Base-by-base conservation (phyloP, 2,888 invertebrate genomes). In the Fragum fragum region DNA sequence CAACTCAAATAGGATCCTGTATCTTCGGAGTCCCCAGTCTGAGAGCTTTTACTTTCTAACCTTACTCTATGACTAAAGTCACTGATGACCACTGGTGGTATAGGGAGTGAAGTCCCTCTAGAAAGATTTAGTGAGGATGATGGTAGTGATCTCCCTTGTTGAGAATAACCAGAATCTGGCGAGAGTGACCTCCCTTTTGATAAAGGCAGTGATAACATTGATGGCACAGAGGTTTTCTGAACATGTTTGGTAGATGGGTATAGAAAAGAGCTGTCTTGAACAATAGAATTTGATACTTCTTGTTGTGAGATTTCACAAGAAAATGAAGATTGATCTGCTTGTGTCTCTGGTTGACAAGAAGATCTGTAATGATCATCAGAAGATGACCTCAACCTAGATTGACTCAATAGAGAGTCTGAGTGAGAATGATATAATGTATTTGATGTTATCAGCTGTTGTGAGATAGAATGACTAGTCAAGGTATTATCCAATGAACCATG, bases 71-170 rank as follows among this genome's bases (percentile, higher is more conserved):
- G 74, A 80, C 88, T 87, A 57, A 79, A 85, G 68, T 89, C 88
- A 81, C 88, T 89, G 29, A 89, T 79, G 9, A 89, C 73, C 42
- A 89, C 88, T 32, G 88, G 88, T 26, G 81, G 73, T n/a, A 26
- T 16, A 26, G 57, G 18, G 53, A 55, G 29, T 68, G 39, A 26
- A 23, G 47, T 23, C 68, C 52, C 73, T 36, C 59, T 52, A 52
- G 59, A 21, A 36, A 36, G 28, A 69, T 52, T 74, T 36, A 53
- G 39, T 71, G 63, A 69, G 32, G 29, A 26, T 28, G 21, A n/a
- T 14, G 28, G 73, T 23, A 70, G 79, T 69, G 63, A 63, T 11
- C 73, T 63, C 73, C 59, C 69, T 23, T 71, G 47, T 18, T 47
- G 42, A n/a, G 57, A 73, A 52, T 42, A 29, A 70, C n/a, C 61